Base-by-base conservation (phyloP, 2,888 invertebrate species). In the Cephus sareptanus region DNA sequence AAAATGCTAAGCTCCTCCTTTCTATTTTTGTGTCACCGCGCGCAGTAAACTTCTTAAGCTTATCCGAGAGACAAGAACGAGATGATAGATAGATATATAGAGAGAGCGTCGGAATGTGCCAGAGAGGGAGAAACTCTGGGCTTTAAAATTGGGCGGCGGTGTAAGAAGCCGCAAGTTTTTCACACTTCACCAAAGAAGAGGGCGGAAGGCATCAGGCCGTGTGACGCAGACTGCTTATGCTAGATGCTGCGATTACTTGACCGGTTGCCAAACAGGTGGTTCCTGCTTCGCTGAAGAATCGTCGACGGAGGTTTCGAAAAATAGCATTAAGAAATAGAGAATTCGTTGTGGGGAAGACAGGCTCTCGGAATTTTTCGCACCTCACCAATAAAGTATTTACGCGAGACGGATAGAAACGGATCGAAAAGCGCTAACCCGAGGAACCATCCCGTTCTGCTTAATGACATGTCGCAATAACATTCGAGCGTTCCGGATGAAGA, bases 221-320 rank as follows among this genome's bases (percentile, higher is more conserved):
- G 23, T 34, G n/a, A n/a, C 34, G 33, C 34, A 74, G n/a, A 74
- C 9, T 74, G 33, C 23, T 13, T 13, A n/a, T 74, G 33, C 34
- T n/a, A n/a, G 33, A 70, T 13, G 40, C 13, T n/a, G 33, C 70
- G 70, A 70, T 74, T 33, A 78, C 81, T 90, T 89, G 90, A 90
- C 85, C 78, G 78, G 76, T 81, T 87, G 91, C 90, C 90, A 90
- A 90, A 89, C 91, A 91, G 90, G 91, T 91, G 90, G 90, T 90
- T 91, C 82, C 79, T 79, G 76, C 81, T 81, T 79, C 77, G 78
- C 75, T 76, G 31, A 73, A 75, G 69, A 76, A 73, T 71, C 73
- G 78, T 76, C 75, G 76, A 12, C 74, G 33, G 34, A 74, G 74
- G 4, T 15, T 40, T 15, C 13, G 15, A 74, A 76, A 76, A 79